Conservation (phyloP, 2,113 vertebrate genomes). For the Psammodynastes pulverulentus region DNA sequence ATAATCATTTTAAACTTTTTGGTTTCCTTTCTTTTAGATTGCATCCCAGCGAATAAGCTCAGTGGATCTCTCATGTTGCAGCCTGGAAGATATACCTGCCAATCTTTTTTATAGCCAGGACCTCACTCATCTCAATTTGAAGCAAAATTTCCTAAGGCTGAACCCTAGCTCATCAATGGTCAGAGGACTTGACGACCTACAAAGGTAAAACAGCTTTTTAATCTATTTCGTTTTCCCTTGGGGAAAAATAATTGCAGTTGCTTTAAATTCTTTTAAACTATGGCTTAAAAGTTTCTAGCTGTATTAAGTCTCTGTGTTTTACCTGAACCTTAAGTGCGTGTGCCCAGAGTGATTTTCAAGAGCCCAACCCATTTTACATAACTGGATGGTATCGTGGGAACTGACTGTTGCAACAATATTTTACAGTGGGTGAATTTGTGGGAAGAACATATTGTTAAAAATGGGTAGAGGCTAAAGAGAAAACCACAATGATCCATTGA, state of each 20-base stretch:
- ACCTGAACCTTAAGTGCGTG: background rate
- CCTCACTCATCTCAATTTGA: slow-evolving; percentile 97
- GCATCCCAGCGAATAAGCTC: slow-evolving; percentile 97
- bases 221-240: background rate
- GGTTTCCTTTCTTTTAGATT: slow-evolving; percentile 72
- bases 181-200: slow-evolving; percentile 82
- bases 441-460: background rate
- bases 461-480: background rate
- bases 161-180: slow-evolving; percentile 69
- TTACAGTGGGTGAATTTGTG: background rate
- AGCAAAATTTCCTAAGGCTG: slow-evolving; percentile 90
- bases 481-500: background rate
- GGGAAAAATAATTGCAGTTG: background rate
- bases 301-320: background rate
- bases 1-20: background rate
- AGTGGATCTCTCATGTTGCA: slow-evolving; percentile 96
- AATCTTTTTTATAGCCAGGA: slow-evolving; percentile 98
- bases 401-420: background rate
- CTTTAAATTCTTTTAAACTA: background rate
- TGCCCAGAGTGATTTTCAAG: background rate
- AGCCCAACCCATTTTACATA: background rate
- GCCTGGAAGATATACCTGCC: slow-evolving; percentile 90
- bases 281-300: background rate
- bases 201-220: slow-evolving; percentile 77
- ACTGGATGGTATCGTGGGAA: background rate